Conservation (phyloP, 2,888 invertebrate genomes). For the Plebejus melissa region DNA sequence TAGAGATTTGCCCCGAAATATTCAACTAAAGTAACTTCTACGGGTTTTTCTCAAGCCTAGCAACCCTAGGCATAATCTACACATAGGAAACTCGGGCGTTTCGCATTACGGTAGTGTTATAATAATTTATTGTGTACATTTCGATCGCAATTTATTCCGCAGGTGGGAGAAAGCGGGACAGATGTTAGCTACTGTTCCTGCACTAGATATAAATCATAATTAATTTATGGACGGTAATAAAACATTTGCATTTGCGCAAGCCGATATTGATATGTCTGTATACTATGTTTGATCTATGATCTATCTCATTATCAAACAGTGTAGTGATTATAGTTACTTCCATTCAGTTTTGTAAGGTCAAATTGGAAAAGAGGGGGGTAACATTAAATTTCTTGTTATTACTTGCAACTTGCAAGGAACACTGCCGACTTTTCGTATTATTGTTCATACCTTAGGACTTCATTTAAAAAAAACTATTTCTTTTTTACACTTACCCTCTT, state of each 20-base stretch:
- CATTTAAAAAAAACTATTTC: neutral
- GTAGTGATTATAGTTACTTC: neutral
- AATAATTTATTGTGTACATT: constrained; percentile 59
- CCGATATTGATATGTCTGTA: constrained; percentile 15
- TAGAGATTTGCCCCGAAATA: neutral
- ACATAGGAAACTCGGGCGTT: constrained; percentile 43
- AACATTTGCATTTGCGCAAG: constrained; percentile 17
- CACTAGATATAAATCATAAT: constrained; percentile 24
- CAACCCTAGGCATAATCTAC: constrained; percentile 31
- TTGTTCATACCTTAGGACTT: too few species aligned
- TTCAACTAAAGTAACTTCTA: neutral
- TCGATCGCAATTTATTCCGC: constrained; percentile 60
- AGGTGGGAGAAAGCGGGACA: constrained; percentile 51
- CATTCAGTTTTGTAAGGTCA: neutral
- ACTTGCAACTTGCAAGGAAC: neutral
- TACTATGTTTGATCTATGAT: constrained; percentile 2
- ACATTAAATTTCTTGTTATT: neutral
- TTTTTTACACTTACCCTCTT: too few species aligned
- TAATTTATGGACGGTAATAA: constrained; percentile 26
- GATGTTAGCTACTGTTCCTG: constrained; percentile 31
- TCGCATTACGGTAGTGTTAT: constrained; percentile 47
- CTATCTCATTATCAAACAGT: neutral
- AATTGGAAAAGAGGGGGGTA: too few species aligned
- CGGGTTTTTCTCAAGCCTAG: neutral
- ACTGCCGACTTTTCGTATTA: too few species aligned